Conservation (phyloP, 1,140 invertebrate genomes). For the Bombus picipes region DNA sequence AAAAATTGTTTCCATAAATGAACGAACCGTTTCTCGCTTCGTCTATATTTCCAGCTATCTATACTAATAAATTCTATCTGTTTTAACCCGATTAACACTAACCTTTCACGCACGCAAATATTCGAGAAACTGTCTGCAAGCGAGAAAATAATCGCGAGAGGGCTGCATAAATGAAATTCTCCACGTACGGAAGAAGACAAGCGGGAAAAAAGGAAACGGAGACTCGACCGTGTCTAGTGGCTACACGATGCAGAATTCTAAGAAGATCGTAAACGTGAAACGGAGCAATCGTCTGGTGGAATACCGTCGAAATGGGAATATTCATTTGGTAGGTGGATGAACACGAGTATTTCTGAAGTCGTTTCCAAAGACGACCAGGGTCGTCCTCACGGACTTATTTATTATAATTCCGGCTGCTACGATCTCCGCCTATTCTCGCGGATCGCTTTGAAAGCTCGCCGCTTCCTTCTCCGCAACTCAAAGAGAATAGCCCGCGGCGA, state of each 20-base stretch:
- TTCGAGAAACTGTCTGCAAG: no score
- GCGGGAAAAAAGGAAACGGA: no score
- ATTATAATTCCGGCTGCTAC: slow-evolving; percentile 21
- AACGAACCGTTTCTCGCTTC: no score
- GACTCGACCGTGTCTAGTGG: no score
- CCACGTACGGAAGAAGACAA: no score
- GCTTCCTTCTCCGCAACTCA: not conserved
- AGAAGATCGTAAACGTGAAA: not conserved
- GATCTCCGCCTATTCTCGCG: not conserved
- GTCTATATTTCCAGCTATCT: no score
- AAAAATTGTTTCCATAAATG: no score
- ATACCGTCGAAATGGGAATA: not conserved
- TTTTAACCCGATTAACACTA: no score
- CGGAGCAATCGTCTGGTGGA: not conserved
- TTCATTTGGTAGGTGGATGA: not conserved
- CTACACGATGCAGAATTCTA: not conserved
- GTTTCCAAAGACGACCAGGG: not conserved
- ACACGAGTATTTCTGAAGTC: not conserved
- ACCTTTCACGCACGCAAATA: no score
- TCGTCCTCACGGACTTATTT: slow-evolving; percentile 7
- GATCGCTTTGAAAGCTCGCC: not conserved
- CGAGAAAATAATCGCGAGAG: no score
- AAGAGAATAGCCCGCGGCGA: slow-evolving; percentile 5
- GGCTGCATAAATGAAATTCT: no score
- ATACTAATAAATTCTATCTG: no score